A percentile compares a stretch with the other conserved stretches of the same genome.
Evolutionary conservation across 64 coral and sea anemone genomes (phyloP).

Genomic region (Pachyseris speciosa): DNA sequence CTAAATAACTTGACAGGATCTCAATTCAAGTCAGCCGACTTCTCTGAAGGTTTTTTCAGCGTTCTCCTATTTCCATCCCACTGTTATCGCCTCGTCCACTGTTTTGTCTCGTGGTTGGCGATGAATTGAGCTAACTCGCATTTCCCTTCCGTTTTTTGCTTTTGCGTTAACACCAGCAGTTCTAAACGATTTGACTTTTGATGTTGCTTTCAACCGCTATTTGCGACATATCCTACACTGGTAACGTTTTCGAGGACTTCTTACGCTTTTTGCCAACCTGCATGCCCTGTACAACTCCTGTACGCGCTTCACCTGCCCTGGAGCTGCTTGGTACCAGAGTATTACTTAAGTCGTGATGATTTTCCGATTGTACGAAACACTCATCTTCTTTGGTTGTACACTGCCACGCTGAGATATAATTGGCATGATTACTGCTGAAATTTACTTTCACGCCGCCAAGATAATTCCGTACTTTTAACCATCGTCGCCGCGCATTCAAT

Average conservation of each 20-base stretch:
- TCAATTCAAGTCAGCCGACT: constrained; percentile 10
- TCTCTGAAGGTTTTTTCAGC: constrained; percentile 5
- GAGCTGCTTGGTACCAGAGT: background rate
- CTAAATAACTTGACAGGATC: constrained; percentile 4
- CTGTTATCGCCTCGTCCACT: constrained; percentile 47
- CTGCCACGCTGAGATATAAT: constrained; percentile 56
- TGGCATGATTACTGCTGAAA: constrained; percentile 6
- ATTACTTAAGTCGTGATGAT: constrained; percentile 54
- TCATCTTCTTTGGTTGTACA: constrained; percentile 58
- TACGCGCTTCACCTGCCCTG: background rate
- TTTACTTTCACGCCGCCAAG: constrained; percentile 13
- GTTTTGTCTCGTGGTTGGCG: constrained; percentile 30
- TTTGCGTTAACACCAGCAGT: constrained; percentile 54
- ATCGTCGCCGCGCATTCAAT: constrained; percentile 12
- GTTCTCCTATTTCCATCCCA: constrained; percentile 59
- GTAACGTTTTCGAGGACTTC: background rate
- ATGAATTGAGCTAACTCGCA: constrained; percentile 60
- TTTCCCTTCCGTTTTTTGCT: constrained; percentile 67
- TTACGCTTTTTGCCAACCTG: background rate
- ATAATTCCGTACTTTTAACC: constrained; percentile 27
- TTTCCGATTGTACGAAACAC: constrained; percentile 5
- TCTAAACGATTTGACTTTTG: constrained; percentile 58
- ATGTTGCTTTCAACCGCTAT: constrained; percentile 70
- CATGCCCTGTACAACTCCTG: background rate
- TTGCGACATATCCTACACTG: constrained; percentile 44